Percentiles rank a stretch among this genome's conserved stretches.
These are phyloP conservation scores for Caenorhabditis becei DNA, from an alignment of 2,888 invertebrate species.

Conservation along the genomic window DNA sequence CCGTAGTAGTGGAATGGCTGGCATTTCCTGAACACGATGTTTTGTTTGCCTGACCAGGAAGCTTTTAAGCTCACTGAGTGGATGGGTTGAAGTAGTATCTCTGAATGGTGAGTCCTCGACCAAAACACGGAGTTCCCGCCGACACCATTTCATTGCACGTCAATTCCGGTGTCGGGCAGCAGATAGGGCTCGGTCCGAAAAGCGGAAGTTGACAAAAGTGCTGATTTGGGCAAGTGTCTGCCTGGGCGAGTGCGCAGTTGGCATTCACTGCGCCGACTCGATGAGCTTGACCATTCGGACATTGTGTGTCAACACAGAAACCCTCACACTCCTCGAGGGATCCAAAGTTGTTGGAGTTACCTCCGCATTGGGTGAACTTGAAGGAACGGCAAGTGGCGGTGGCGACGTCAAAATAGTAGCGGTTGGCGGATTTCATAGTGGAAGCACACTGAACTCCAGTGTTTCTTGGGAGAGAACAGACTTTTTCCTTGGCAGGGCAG, in stretches of 20 bases:
- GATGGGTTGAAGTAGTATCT: constrained; percentile 77
- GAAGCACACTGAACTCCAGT: constrained; percentile 70
- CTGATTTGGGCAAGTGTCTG: constrained; percentile 76
- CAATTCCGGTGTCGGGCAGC: constrained; percentile 77
- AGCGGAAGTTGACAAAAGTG: constrained; percentile 77
- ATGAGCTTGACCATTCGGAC: constrained; percentile 73
- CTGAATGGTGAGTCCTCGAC: constrained; percentile 76
- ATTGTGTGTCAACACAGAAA: constrained; percentile 80
- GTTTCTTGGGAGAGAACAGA: constrained; percentile 66
- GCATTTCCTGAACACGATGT: constrained; percentile 68
- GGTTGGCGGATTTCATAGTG: constrained; percentile 64
- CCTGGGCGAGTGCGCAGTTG: constrained; percentile 72
- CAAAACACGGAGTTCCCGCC: constrained; percentile 80
- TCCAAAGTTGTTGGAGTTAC: constrained; percentile 80
- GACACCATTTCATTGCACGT: constrained; percentile 77
- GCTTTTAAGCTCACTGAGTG: constrained; percentile 62
- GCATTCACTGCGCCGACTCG: constrained; percentile 79
- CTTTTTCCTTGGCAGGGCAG: constrained; percentile 75
- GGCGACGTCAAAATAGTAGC: constrained; percentile 71
- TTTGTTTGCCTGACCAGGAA: neutral
- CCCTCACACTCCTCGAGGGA: constrained; percentile 81
- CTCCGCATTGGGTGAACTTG: constrained; percentile 79
- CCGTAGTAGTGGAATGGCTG: constrained; percentile 81
- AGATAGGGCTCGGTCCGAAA: constrained; percentile 77
- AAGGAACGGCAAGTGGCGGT: constrained; percentile 71